phyloP scores from a whole-genome alignment of 2,888 invertebrate genomes.

The Rugalucina vietnamica region DNA sequence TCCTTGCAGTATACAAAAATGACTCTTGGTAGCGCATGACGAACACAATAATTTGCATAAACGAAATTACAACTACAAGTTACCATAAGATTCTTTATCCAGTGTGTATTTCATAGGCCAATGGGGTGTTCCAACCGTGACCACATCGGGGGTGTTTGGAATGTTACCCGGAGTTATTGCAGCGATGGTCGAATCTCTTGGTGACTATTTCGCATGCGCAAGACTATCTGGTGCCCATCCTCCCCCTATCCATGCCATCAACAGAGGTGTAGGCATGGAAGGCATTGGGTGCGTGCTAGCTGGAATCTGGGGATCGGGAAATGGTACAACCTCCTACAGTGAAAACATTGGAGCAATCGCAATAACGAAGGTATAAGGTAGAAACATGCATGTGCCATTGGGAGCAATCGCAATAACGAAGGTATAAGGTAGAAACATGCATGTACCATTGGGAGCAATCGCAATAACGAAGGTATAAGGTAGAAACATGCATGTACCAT shows the following conservation, averaged over 20 bases:
- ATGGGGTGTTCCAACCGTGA: slow-evolving; percentile 78
- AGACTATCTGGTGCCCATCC: slow-evolving; percentile 89
- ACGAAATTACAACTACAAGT: too few relatives aligned
- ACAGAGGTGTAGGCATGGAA: slow-evolving; percentile 91
- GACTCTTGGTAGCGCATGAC: too few relatives aligned
- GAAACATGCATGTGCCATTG: neutral
- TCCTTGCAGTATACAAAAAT: too few relatives aligned
- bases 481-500: neutral
- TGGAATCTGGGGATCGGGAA: slow-evolving; percentile 93
- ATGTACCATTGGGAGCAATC: neutral
- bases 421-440: neutral
- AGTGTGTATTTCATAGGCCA: too few relatives aligned
- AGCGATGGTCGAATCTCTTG: slow-evolving; percentile 86
- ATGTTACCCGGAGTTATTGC: slow-evolving; percentile 75
- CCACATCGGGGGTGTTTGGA: slow-evolving; percentile 70
- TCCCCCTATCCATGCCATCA: slow-evolving; percentile 93
- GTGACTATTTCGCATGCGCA: slow-evolving; percentile 95
- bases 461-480: neutral
- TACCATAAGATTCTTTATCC: too few relatives aligned
- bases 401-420: neutral
- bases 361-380: slow-evolving; percentile 88
- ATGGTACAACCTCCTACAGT: slow-evolving; percentile 94
- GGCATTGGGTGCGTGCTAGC: slow-evolving; percentile 92
- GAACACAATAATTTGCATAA: too few relatives aligned
- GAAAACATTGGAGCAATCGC: slow-evolving; percentile 96